Evolutionary conservation across 2,113 vertebrate genomes (phyloP).

Genomic region (Neodontobutis hainanensis): DNA sequence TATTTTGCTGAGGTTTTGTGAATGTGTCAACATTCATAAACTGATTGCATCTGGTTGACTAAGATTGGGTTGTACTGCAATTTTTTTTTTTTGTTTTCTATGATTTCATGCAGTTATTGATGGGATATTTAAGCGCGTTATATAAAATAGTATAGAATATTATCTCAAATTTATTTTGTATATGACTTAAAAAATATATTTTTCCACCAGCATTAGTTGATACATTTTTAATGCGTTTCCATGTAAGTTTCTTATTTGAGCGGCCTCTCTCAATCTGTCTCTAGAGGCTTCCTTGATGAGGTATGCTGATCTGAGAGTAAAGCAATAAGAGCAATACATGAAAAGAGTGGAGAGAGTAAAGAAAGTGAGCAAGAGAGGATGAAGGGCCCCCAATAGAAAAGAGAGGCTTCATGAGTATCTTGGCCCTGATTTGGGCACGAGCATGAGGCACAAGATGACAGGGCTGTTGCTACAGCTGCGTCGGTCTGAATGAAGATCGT

Average conservation of each 20-base stretch:
- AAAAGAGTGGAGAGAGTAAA: conserved; percentile 7
- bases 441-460: conserved; percentile 47
- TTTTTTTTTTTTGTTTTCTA: too few species aligned
- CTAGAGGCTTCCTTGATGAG: conserved; percentile 16
- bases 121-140: not conserved
- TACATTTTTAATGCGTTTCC: conserved; percentile 29
- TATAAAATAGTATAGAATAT: not conserved
- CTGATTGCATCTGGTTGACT: too few species aligned
- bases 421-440: conserved; percentile 41
- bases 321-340: conserved; percentile 28
- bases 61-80: too few species aligned
- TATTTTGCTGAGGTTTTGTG: too few species aligned
- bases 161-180: not conserved
- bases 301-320: conserved; percentile 4
- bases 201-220: not conserved
- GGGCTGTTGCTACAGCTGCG: conserved; percentile 29
- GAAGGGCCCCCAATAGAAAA: conserved; percentile 38
- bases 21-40: too few species aligned
- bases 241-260: conserved; percentile 9
- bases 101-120: too few species aligned
- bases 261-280: conserved; percentile 6
- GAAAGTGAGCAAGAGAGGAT: not conserved
- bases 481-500: conserved; percentile 28
- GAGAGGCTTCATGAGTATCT: conserved; percentile 50
- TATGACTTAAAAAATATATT: not conserved